Conservation (phyloP, 2,113 vertebrate species). For the Genyomyrus donnyi region DNA sequence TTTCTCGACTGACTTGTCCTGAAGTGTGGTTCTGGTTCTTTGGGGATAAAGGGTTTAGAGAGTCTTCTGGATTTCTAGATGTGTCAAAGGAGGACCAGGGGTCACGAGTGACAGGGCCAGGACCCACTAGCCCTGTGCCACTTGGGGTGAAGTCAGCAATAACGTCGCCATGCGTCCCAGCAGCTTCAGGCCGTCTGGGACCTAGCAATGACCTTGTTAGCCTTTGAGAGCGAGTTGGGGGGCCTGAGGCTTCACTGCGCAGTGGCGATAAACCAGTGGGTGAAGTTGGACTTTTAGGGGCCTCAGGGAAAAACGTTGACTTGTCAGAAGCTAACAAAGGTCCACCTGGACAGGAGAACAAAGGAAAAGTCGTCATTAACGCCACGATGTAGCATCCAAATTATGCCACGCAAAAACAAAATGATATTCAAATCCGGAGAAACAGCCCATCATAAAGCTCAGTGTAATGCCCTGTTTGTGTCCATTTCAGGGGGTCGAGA, state of each 20-base stretch:
- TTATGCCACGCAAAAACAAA: neutral
- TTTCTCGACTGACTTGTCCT: conserved; percentile 7
- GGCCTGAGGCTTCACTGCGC: conserved; percentile 45
- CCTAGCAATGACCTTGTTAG: conserved; percentile 13
- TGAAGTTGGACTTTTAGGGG: conserved; percentile 40
- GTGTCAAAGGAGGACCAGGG: conserved; percentile 17
- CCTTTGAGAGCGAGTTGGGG: conserved; percentile 30
- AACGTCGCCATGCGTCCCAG: conserved; percentile 26
- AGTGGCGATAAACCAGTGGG: conserved; percentile 59
- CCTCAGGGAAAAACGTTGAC: conserved; percentile 40
- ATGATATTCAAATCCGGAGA: neutral
- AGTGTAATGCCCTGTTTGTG: neutral
- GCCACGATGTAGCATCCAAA: neutral
- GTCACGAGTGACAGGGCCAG: neutral
- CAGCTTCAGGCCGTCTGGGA: conserved; percentile 6
- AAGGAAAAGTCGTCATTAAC: conserved; percentile 18
- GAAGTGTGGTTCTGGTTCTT: conserved; percentile 15
- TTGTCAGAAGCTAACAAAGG: conserved; percentile 46
- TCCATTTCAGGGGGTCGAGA: neutral
- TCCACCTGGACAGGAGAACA: conserved; percentile 52
- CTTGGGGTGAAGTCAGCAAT: conserved; percentile 20
- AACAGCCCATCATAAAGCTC: neutral
- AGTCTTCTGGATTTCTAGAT: conserved; percentile 13
- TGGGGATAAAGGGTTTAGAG: conserved; percentile 2
- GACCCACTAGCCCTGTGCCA: neutral